Evolutionary conservation across 2,888 invertebrate species (phyloP).

Genomic region (Eurois occulta): DNA sequence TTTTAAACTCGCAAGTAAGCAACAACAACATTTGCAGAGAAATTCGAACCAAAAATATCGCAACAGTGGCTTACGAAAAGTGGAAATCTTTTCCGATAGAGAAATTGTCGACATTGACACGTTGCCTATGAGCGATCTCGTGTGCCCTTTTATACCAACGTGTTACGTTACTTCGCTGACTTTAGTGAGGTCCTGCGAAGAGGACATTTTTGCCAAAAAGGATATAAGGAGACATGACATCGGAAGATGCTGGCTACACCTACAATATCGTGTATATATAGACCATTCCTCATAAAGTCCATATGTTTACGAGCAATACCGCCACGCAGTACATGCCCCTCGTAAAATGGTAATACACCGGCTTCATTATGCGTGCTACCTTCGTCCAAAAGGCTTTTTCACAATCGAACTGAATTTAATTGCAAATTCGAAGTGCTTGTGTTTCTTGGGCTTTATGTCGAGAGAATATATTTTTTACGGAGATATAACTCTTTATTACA

Average conservation of each 20-base stretch:
- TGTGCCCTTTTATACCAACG: conserved; percentile 43
- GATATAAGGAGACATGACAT: conserved; percentile 58
- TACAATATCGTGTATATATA: conserved; percentile 24
- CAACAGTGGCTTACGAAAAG: conserved; percentile 28
- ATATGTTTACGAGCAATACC: conserved; percentile 80
- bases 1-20: background rate
- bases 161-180: conserved; percentile 23
- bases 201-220: conserved; percentile 38
- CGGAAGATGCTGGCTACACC: conserved; percentile 34
- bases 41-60: conserved; percentile 19
- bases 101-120: conserved; percentile 42
- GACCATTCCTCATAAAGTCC: conserved; percentile 77
- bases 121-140: conserved; percentile 45
- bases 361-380: conserved; percentile 78
- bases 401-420: conserved; percentile 68
- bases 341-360: conserved; percentile 82
- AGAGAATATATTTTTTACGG: conserved; percentile 15
- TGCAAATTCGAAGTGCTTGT: conserved; percentile 47
- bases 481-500: conserved; percentile 20
- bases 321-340: conserved; percentile 74
- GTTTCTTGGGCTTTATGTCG: conserved; percentile 12
- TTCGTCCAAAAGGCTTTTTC: conserved; percentile 63
- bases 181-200: conserved; percentile 44
- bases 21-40: conserved; percentile 19
- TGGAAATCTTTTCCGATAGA: conserved; percentile 46